These are phyloP conservation scores for Perizoma affinitatum DNA, from an alignment of 2,888 invertebrate genomes.

Conservation along the genomic window DNA sequence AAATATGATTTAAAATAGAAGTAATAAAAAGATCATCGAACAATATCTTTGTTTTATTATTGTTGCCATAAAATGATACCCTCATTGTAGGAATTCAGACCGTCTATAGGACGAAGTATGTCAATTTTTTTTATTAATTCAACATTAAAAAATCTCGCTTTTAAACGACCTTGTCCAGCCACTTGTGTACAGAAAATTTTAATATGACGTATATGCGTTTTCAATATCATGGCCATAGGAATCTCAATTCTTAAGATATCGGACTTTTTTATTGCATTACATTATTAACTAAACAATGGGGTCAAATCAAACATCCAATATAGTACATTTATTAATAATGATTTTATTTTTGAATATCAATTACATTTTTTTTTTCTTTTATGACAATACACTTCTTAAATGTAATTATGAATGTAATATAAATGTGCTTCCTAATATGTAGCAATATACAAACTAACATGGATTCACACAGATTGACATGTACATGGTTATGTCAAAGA, in stretches of 20 bases:
- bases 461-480: conserved; percentile 24
- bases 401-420: conserved; percentile 55
- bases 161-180: too few species aligned
- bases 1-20: conserved; percentile 22
- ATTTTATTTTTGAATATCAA: conserved; percentile 77
- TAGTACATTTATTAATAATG: conserved; percentile 74
- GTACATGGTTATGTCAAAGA: conserved; percentile 1
- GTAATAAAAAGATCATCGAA: conserved; percentile 28
- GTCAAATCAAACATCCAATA: conserved; percentile 46
- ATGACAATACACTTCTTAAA: conserved; percentile 61
- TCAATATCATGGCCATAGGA: too few species aligned
- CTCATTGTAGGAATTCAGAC: neutral
- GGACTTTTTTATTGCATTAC: too few species aligned
- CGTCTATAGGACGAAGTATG: neutral
- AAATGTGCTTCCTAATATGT: conserved; percentile 53
- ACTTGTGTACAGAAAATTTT: too few species aligned
- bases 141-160: too few species aligned
- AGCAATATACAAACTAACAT: conserved; percentile 40
- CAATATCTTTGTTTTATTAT: conserved; percentile 11
- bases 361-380: conserved; percentile 71
- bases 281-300: neutral
- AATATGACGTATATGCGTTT: too few species aligned
- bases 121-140: too few species aligned
- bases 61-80: neutral
- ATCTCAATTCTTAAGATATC: too few species aligned